Percentiles rank a stretch among this genome's conserved stretches.
These are phyloP conservation scores for Echinarachnius parma DNA, from an alignment of 53 echinoderm and acorn worm species.

Conservation along the genomic window DNA sequence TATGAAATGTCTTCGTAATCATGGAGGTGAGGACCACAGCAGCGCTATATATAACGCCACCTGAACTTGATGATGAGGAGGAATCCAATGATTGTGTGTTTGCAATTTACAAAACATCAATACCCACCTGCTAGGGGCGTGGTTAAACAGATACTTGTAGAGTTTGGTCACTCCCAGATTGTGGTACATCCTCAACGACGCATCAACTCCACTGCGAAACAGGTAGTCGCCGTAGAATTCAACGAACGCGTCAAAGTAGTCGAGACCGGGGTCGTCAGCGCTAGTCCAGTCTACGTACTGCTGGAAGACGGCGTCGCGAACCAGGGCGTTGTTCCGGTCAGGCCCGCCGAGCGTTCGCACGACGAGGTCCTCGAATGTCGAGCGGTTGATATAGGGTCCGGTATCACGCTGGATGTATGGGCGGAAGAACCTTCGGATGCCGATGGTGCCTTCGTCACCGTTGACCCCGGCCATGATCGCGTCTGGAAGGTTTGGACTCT, in stretches of 20 bases:
- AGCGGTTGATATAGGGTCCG: conserved; percentile 24
- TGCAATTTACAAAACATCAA: too few relatives aligned
- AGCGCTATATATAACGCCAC: too few relatives aligned
- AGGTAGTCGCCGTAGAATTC: conserved; percentile 40
- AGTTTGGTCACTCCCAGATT: not conserved
- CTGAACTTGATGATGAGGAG: too few relatives aligned
- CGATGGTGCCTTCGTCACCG: conserved; percentile 49
- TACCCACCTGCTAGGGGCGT: conserved; percentile 21
- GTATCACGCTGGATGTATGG: conserved; percentile 13
- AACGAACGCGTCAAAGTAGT: conserved; percentile 42
- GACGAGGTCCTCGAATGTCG: conserved; percentile 11
- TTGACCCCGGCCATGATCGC: conserved; percentile 54
- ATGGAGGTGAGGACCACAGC: too few relatives aligned
- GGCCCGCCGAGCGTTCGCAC: conserved; percentile 1
- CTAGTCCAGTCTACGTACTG: conserved; percentile 57
- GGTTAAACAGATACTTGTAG: conserved; percentile 22
- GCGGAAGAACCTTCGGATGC: not conserved
- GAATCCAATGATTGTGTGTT: too few relatives aligned
- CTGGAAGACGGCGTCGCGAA: conserved; percentile 35
- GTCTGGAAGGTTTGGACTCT: conserved; percentile 32
- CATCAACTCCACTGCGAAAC: conserved; percentile 10
- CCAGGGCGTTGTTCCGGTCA: not conserved
- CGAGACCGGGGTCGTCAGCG: conserved; percentile 33
- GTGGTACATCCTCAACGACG: conserved; percentile 4
- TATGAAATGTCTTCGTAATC: too few relatives aligned